These are phyloP conservation scores for Zapus hudsonius DNA, from an alignment of 2,113 vertebrate genomes.

Conservation along the genomic window DNA sequence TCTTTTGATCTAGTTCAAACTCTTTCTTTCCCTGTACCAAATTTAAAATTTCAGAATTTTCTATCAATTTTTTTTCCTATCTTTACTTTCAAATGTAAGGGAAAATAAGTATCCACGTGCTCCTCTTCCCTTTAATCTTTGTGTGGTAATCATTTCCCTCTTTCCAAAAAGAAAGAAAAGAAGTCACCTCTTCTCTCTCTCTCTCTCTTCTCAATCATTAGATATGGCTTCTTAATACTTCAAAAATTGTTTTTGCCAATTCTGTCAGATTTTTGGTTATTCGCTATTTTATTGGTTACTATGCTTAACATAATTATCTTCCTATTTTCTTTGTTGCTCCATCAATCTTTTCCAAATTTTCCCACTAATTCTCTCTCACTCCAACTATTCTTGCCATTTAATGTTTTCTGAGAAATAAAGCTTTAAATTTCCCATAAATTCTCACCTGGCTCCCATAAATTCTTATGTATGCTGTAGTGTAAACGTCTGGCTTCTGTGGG, in stretches of 20 bases:
- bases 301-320: not conserved
- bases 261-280: not conserved
- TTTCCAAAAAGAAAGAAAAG: too few species aligned
- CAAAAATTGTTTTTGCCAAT: not conserved
- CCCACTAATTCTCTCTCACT: not conserved
- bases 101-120: too few species aligned
- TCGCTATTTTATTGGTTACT: not conserved
- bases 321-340: not conserved
- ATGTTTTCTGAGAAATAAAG: not conserved
- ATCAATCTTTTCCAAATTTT: not conserved
- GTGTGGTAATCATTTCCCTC: not conserved
- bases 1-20: not conserved
- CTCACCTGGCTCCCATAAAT: too few species aligned
- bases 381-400: not conserved
- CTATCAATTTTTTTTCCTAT: not conserved
- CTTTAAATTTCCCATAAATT: not conserved
- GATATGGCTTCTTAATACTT: not conserved
- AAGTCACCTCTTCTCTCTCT: not conserved
- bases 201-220: not conserved
- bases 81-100: not conserved
- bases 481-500: too few species aligned
- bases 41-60: not conserved
- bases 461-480: too few species aligned
- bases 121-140: not conserved
- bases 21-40: not conserved